Evolutionary conservation across 2,888 invertebrate genomes (phyloP), one percentile per base, ranked within the genome.

Genomic region (Apamea sordens): DNA sequence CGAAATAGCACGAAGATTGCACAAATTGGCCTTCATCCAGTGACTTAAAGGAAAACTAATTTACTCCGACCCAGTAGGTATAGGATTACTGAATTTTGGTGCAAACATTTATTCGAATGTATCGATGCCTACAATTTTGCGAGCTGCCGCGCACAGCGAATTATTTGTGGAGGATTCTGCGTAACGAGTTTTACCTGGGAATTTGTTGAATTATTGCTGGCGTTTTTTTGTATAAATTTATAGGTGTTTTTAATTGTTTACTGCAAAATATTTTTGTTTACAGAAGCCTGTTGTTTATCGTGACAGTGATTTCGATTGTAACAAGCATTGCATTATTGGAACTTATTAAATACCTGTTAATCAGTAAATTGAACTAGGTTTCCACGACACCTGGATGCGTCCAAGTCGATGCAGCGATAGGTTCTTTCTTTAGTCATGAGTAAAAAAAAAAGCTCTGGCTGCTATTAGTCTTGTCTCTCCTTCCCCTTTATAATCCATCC

Each of bases 21-120:
- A 86, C 76, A 88, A 90, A 90, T 90, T 89, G 83, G 47, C 78
- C 83, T 71, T 79, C 80, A 84, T 84, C 86, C 84, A 88, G 70
- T 80, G 65, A 79, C 70, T 73, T 88, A 73, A 73, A 82, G 84
- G 74, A 78, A 87, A 89, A 80, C 86, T 84, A 81, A 88, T 88
- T 87, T 85, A 47, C 76, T 67, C 76, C 53, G 28, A 41, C 47
- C 44, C 73, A 77, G 71, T n/a, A n/a, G n/a, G n/a, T 74, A 59
- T 78, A 72, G 74, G 73, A 84, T 84, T 81, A 78, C 77, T 59
- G 76, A 75, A 82, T 83, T 82, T 79, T 69, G 56, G 63, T 77
- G 67, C 73, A 86, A 83, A 88, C 67, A 81, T 86, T 80, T 87
- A 80, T 80, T 64, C 50, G 53, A 56, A 83, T 73, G 53, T 83